These are phyloP conservation scores for Epinotia brunnichana DNA, from an alignment of 2,888 invertebrate genomes.

Conservation along the genomic window DNA sequence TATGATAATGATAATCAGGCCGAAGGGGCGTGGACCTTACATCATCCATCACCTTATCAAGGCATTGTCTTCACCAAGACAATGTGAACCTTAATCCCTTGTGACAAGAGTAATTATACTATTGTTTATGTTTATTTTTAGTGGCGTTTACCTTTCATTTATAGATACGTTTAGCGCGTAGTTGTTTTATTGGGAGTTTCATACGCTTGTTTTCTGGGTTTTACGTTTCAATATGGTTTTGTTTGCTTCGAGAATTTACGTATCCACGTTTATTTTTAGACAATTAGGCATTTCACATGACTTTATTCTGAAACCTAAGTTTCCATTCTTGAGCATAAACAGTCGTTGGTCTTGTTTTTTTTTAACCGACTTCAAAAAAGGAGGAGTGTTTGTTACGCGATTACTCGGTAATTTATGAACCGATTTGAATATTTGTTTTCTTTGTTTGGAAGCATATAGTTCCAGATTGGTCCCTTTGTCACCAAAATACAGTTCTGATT, in stretches of 20 bases:
- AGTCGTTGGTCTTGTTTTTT: not conserved
- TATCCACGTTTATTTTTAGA: not conserved
- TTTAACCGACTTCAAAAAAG: too few relatives aligned
- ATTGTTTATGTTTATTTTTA: constrained; percentile 18
- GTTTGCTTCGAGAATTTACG: constrained; percentile 5
- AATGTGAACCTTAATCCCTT: constrained; percentile 12
- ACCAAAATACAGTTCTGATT: too few relatives aligned
- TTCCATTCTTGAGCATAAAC: not conserved
- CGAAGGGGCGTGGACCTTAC: constrained; percentile 19
- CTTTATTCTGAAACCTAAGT: not conserved
- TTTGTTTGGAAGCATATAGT: too few relatives aligned
- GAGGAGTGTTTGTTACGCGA: too few relatives aligned
- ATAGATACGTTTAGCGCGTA: constrained; percentile 16
- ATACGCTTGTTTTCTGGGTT: constrained; percentile 14
- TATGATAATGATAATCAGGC: constrained; percentile 11
- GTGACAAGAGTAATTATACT: constrained; percentile 10
- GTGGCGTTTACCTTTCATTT: constrained; percentile 16
- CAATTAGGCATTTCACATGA: not conserved
- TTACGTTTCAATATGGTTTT: constrained; percentile 5
- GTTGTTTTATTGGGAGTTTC: constrained; percentile 14
- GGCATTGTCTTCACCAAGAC: not conserved
- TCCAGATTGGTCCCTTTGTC: too few relatives aligned
- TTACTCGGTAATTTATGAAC: too few relatives aligned
- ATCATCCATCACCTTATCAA: constrained; percentile 30
- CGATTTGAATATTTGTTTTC: too few relatives aligned